Base-by-base conservation (phyloP, 1,140 invertebrate genomes). In the Coenobita brevimanus region DNA sequence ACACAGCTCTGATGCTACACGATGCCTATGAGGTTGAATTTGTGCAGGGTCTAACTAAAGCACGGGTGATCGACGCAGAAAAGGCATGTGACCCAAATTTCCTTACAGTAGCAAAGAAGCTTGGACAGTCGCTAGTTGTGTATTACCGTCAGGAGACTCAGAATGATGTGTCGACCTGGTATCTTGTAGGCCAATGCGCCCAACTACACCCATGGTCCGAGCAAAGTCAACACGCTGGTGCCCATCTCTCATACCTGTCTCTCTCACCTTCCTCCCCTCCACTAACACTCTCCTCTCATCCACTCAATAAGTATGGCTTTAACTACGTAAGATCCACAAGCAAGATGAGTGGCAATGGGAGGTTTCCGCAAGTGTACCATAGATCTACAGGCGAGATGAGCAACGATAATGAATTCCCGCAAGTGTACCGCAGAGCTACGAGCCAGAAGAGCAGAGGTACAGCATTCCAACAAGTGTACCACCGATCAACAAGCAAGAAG, bases 301-400 rank as follows among this genome's bases (percentile, higher is more conserved):
- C 82, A 36, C 30, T 75, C 24, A 79, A 87, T 62, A 36, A 24
- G 21, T 80, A 87, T 43, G 84, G 84, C 13, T 69, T 69, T 15
- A 87, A 87, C 27, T 80, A 87, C 43, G 78, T 67, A 43, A n/a
- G n/a, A n/a, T n/a, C n/a, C n/a, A n/a, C n/a, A n/a, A n/a, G n/a
- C n/a, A n/a, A n/a, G n/a, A n/a, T n/a, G n/a, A n/a, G n/a, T n/a
- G n/a, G n/a, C n/a, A n/a, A n/a, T n/a, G n/a, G n/a, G n/a, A n/a
- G n/a, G n/a, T n/a, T n/a, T n/a, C n/a, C n/a, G n/a, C n/a, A n/a
- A n/a, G n/a, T n/a, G n/a, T n/a, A n/a, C n/a, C n/a, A n/a, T n/a
- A n/a, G n/a, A n/a, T n/a, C n/a, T n/a, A n/a, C n/a, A n/a, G n/a
- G n/a, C n/a, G n/a, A n/a, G n/a, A n/a, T n/a, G n/a, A n/a, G n/a